These are phyloP conservation scores for Dendrocincla tyrannina DNA, from an alignment of 2,797 vertebrate genomes.

Conservation along the genomic window DNA sequence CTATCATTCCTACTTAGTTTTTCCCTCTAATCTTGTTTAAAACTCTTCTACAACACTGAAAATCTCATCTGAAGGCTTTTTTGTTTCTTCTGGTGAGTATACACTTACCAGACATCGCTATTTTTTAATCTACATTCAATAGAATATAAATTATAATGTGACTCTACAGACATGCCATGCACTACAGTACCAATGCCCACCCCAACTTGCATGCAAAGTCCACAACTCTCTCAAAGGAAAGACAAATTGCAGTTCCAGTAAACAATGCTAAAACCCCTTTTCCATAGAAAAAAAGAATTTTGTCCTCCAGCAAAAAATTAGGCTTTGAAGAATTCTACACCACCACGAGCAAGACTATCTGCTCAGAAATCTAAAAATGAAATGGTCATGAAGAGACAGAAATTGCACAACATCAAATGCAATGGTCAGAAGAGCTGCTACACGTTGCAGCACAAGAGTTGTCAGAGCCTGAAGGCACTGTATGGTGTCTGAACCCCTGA, in stretches of 20 bases:
- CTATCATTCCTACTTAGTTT: not conserved
- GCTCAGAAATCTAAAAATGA: not conserved
- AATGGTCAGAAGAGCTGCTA: not conserved
- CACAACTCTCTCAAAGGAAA: not conserved
- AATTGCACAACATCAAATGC: not conserved
- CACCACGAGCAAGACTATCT: not conserved
- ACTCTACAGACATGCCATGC: not conserved
- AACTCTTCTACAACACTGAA: not conserved
- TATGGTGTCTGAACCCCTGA: not conserved
- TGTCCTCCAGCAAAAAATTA: not conserved
- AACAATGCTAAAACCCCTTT: not conserved
- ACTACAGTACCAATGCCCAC: not conserved
- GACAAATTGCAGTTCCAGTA: not conserved
- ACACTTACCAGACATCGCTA: not conserved
- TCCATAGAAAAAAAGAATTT: not conserved
- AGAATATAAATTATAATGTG: not conserved
- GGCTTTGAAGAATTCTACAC: not conserved
- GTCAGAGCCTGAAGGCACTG: not conserved
- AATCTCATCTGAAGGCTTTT: not conserved
- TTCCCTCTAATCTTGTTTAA: not conserved
- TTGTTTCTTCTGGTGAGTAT: not conserved
- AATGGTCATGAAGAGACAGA: not conserved
- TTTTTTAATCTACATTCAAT: not conserved
- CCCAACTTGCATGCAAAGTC: not conserved
- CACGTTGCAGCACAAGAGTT: fast-evolving